Conservation (phyloP, 1,140 invertebrate species). For the Drosophila sproati region DNA sequence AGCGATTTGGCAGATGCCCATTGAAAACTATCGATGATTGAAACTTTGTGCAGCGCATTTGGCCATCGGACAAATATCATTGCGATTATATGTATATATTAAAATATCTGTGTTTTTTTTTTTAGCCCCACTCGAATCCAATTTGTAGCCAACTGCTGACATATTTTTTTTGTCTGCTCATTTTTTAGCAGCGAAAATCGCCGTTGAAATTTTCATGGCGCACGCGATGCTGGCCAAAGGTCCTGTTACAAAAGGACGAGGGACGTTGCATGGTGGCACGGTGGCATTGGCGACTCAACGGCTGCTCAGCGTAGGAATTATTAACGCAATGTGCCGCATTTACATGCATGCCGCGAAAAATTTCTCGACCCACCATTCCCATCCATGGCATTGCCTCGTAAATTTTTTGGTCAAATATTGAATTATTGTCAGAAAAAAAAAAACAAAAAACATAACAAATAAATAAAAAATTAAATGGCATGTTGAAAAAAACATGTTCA, state of each 20-base stretch:
- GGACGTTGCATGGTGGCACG: not conserved
- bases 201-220: conserved; percentile 49
- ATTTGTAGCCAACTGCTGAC: conserved; percentile 28
- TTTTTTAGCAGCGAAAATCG: conserved; percentile 37
- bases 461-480: conserved; percentile 31
- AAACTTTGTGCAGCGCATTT: conserved; percentile 1
- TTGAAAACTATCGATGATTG: not conserved
- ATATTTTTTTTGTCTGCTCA: conserved; percentile 25
- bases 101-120: conserved; percentile 16
- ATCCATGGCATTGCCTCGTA: conserved; percentile 25
- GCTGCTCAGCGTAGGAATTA: conserved; percentile 67
- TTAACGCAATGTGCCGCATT: conserved; percentile 60
- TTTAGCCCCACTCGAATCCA: conserved; percentile 10
- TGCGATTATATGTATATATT: conserved; percentile 11
- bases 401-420: conserved; percentile 69
- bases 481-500: conserved; percentile 22
- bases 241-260: not conserved
- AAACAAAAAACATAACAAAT: conserved; percentile 6
- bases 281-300: conserved; percentile 56
- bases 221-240: conserved; percentile 28
- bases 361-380: not conserved
- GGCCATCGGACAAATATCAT: not conserved
- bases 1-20: not conserved
- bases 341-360: conserved; percentile 31
- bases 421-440: conserved; percentile 32